phyloP scores from a whole-genome alignment of 2,888 invertebrate genomes.

The Globia sparganii region DNA sequence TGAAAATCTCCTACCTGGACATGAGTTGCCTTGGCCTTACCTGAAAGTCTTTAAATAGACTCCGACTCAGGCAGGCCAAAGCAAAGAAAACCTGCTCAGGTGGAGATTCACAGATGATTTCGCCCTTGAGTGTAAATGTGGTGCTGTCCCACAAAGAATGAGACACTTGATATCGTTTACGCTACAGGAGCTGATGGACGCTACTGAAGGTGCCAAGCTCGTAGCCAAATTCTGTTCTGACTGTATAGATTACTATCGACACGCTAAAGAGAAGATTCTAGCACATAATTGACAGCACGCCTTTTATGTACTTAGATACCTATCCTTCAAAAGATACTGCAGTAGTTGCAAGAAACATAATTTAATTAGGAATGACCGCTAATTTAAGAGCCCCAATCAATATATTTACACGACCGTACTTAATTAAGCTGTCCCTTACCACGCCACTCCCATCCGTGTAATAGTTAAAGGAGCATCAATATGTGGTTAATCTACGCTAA shows the following conservation, averaged over 20 bases:
- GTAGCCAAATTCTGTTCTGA: no score
- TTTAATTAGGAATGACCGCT: slow-evolving; percentile 4
- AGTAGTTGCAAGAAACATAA: background rate
- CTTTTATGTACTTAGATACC: no score
- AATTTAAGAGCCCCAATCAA: slow-evolving; percentile 51
- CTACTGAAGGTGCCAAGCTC: background rate
- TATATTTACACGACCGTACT: slow-evolving; percentile 61
- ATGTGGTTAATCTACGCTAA: slow-evolving; percentile 58
- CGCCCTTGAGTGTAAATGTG: background rate
- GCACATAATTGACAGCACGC: background rate
- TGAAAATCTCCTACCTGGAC: background rate
- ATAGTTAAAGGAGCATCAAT: slow-evolving; percentile 65
- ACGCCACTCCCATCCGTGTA: slow-evolving; percentile 53
- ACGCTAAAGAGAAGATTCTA: background rate
- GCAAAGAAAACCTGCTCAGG: background rate
- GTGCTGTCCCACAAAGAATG: background rate
- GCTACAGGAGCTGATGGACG: background rate
- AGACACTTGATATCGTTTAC: background rate
- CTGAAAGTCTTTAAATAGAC: background rate
- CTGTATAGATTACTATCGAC: no score
- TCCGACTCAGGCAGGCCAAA: background rate
- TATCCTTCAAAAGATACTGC: background rate
- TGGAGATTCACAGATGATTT: background rate
- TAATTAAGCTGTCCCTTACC: slow-evolving; percentile 66
- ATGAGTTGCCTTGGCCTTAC: background rate